A percentile compares a stretch with the other conserved stretches of the same genome.
These are phyloP conservation scores for Palythoa grandis DNA, from an alignment of 92 coral and sea anemone genomes.

Conservation along the genomic window DNA sequence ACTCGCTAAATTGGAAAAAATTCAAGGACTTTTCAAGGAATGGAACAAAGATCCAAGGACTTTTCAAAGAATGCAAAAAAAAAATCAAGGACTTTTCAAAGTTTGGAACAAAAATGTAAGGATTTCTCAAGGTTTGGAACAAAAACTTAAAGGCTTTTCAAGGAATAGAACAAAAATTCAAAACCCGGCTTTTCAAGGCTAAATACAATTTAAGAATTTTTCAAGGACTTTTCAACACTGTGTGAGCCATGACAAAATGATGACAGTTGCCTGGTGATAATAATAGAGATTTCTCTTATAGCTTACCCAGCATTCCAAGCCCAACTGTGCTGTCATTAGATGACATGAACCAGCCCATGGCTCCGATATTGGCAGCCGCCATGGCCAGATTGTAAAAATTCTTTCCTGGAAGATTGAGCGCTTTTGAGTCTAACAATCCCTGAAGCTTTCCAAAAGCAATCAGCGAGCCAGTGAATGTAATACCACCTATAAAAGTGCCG, in stretches of 20 bases:
- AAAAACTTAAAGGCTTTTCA: too few relatives aligned
- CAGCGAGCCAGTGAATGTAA: constrained; percentile 96
- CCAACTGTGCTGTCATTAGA: constrained; percentile 86
- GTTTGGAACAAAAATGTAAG: too few relatives aligned
- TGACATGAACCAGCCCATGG: constrained; percentile 93
- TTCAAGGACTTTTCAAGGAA: too few relatives aligned
- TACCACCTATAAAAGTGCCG: constrained; percentile 95
- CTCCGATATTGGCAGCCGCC: constrained; percentile 96
- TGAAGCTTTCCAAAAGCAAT: constrained; percentile 99
- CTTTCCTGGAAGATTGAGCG: constrained; percentile 85
- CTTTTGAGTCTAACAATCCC: constrained; percentile 80
- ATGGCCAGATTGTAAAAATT: constrained; percentile 86
- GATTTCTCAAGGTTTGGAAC: too few relatives aligned
- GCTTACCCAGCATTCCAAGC: constrained; percentile 87
- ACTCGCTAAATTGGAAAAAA: too few relatives aligned
- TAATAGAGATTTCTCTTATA: background rate
- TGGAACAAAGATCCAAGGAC: too few relatives aligned
- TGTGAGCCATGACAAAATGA: background rate
- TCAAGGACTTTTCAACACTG: background rate
- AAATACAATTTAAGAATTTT: background rate
- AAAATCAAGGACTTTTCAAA: too few relatives aligned
- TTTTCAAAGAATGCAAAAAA: too few relatives aligned
- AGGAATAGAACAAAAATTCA: too few relatives aligned
- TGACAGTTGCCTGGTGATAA: background rate
- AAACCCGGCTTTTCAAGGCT: too few relatives aligned